Conservation (phyloP, 1,140 invertebrate species). For the Patella vulgata region DNA sequence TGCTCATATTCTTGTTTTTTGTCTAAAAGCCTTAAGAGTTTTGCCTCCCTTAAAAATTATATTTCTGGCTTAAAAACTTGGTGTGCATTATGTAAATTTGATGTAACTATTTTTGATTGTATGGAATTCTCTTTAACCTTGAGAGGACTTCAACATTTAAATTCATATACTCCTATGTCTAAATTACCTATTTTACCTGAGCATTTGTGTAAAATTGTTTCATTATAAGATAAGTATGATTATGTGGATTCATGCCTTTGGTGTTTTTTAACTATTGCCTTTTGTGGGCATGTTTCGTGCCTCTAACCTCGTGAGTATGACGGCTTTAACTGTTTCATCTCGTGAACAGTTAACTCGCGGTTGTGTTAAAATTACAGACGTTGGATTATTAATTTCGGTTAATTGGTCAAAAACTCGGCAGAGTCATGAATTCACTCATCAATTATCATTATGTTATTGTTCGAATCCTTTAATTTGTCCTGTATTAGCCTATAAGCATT, state of each 20-base stretch:
- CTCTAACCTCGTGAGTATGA: slow-evolving; percentile 3
- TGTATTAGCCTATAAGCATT: too few species aligned
- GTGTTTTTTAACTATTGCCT: slow-evolving; percentile 7
- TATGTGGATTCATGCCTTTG: slow-evolving; percentile 4
- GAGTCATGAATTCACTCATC: not conserved
- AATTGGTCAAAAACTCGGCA: slow-evolving; percentile 10
- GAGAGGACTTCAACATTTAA: not conserved
- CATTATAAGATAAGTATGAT: slow-evolving; percentile 6
- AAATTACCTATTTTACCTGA: slow-evolving; percentile 6
- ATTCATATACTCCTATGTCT: not conserved
- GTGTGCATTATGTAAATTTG: not conserved
- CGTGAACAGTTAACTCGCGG: too few species aligned
- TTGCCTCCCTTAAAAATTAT: slow-evolving; percentile 7
- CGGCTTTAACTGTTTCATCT: not conserved
- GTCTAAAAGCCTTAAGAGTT: not conserved
- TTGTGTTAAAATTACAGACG: not conserved
- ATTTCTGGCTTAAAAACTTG: slow-evolving; percentile 7
- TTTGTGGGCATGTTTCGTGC: slow-evolving; percentile 3
- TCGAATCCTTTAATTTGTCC: too few species aligned
- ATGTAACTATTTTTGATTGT: not conserved
- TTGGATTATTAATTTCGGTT: not conserved
- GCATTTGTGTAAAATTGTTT: slow-evolving; percentile 6
- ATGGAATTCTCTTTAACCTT: slow-evolving; percentile 2
- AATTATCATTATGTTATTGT: not conserved
- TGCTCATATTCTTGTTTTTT: not conserved